Base-by-base conservation (phyloP, 2,888 invertebrate genomes). In the Chelonus formosanus region DNA sequence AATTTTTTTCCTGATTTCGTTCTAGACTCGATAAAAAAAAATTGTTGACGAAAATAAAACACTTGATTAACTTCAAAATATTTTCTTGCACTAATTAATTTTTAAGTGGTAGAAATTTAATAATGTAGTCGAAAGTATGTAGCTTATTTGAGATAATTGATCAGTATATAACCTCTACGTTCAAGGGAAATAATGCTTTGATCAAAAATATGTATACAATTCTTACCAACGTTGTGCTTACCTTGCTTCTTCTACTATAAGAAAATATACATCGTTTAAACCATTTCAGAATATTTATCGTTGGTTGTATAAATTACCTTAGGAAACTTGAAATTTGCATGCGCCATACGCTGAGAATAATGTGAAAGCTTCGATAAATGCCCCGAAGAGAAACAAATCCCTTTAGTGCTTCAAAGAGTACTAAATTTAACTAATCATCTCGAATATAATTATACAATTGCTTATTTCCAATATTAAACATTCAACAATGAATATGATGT, bases 221-320 rank as follows among this genome's bases (percentile, higher is more conserved):
- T 58, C 32, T 34, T 20, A 7, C 57, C 45, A 53, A 57, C 50
- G 45, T 54, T 35, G 32, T 52, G 52, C 58, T 32, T 36, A 43
- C 53, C 59, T 36, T 52, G 20, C 43, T 31, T 56, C 32, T 40
- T 43, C 53, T 58, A 10, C 48, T 48, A 59, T 53, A 54, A 52
- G 53, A 55, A 45, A 59, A 65, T 58, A 64, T 64, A 58, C 59
- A 65, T 65, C 59, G 65, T 60, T 60, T 59, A 65, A 65, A 65
- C 53, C 52, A 59, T 48, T 35, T 20, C 50, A 35, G 59, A 58
- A 65, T 65, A 65, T 65, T 65, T 65, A 65, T 65, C 65, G 65
- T 54, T 60, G 59, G 47, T 52, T 45, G 59, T 65, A 59, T 59
- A 60, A 59, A 59, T 65, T 65, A 65, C 59, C 48, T 58, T 34